phyloP scores from a whole-genome alignment of 1,140 invertebrate species.

The Plectrocnemia conspersa region DNA sequence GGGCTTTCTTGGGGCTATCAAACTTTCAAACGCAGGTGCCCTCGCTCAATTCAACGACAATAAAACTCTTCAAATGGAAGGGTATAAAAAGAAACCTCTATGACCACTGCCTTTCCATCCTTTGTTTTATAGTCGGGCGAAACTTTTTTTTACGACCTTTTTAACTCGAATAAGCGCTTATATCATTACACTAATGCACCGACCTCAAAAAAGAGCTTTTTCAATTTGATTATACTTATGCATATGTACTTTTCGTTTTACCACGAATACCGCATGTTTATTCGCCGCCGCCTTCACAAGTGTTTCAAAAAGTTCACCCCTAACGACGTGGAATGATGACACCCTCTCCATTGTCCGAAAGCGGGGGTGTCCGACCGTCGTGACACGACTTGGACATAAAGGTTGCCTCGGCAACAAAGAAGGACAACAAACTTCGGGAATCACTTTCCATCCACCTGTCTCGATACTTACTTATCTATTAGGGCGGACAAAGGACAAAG shows the following conservation, averaged over 20 bases:
- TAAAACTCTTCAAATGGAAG: slow-evolving; percentile 30
- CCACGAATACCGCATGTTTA: background rate
- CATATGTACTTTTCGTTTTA: no score
- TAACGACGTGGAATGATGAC: slow-evolving; percentile 30
- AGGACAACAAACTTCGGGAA: slow-evolving; percentile 35
- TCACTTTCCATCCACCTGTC: slow-evolving; percentile 24
- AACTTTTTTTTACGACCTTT: no score
- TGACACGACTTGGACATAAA: slow-evolving; percentile 35
- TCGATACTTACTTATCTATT: slow-evolving; percentile 8
- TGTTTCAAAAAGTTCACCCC: background rate
- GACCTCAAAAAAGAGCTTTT: no score
- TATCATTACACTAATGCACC: no score
- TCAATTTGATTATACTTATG: no score
- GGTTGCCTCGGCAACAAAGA: slow-evolving; percentile 35
- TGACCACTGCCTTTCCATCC: slow-evolving; percentile 15
- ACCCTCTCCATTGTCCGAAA: slow-evolving; percentile 31
- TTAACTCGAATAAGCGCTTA: no score
- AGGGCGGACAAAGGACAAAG: slow-evolving; percentile 1
- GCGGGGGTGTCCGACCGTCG: slow-evolving; percentile 22
- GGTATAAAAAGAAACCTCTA: slow-evolving; percentile 30
- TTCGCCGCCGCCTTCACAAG: background rate
- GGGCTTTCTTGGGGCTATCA: slow-evolving; percentile 22
- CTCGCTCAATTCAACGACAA: slow-evolving; percentile 26
- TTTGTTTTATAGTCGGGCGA: no score
- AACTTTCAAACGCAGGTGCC: slow-evolving; percentile 34